Evolutionary conservation across 2,113 vertebrate genomes (phyloP), one percentile per base, ranked within the genome.

Genomic region (Neodon shergylaensis): DNA sequence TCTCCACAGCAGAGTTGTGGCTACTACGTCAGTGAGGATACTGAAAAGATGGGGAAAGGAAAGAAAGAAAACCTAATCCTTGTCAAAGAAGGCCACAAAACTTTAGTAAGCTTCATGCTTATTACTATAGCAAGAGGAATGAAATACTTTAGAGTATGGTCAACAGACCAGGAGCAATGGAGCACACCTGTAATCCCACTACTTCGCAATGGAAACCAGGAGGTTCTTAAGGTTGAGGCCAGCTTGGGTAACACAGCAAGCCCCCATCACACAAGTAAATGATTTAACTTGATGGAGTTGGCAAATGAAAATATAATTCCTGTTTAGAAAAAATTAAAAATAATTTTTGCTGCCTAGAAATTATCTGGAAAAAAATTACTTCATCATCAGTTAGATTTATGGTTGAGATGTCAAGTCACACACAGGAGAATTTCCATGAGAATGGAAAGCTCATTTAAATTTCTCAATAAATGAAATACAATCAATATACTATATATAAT

Each of bases 381-480:
- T 52, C 22, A 85, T 81, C 33, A 88, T 82, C 88, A 88, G 87
- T 58, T 83, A 74, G 2, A 70, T 31, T 82, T 12, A 83, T 6
- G 63, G 49, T 47, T 84, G 77, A 70, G 44, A 84, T 36, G 39
- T n/a, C 36, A 88, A 94, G 36, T 76, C 79, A 36, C 8, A 3
- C 3, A 77, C 21, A 70, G 91, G 0, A 90, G 73, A 61, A 44
- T 31, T 44, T 91, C 70, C n/a, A n/a, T n/a, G n/a, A n/a, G n/a
- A 89, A 84, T 42, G 5, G 36, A 87, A 94, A 93, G 78, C 8
- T 84, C 44, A 76, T 63, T 94, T 89, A 89, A 85, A 89, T 81
- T 74, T 82, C 39, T 91, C 26, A 94, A 92, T n/a, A 90, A 81
- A 87, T 74, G 44, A 86, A 96, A 90, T 47, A 52, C 31, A 84